phyloP scores from a whole-genome alignment of 2,888 invertebrate species.

The Lasioglossum leucozonium region DNA sequence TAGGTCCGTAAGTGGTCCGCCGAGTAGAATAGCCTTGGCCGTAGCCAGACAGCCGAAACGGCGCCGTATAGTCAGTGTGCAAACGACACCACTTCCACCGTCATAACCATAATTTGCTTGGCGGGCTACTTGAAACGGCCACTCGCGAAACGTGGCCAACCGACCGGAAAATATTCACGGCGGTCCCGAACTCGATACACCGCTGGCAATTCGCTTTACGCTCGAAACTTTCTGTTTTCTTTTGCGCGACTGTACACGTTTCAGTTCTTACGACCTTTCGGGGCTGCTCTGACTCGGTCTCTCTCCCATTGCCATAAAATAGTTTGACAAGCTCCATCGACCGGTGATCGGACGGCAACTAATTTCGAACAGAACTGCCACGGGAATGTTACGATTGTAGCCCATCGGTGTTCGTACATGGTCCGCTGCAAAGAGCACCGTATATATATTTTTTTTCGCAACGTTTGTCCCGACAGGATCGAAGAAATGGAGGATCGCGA shows the following conservation, averaged over 20 bases:
- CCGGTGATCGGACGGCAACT: not conserved
- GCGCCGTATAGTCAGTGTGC: slow-evolving; percentile 9
- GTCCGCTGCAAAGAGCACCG: too few relatives aligned
- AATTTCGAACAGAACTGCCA: not conserved
- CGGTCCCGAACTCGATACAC: not conserved
- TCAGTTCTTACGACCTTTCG: not conserved
- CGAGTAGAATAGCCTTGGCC: slow-evolving; percentile 31
- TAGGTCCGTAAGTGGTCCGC: not conserved
- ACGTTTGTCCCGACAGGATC: not conserved
- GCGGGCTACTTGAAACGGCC: not conserved
- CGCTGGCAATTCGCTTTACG: not conserved
- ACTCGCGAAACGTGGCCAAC: not conserved
- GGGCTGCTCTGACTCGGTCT: not conserved
- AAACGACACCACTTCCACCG: slow-evolving; percentile 8
- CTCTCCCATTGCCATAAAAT: not conserved
- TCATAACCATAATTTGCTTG: not conserved
- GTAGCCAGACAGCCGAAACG: slow-evolving; percentile 1
- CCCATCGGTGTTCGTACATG: too few relatives aligned
- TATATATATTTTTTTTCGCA: not conserved
- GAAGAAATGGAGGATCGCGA: not conserved
- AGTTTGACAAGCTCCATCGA: not conserved
- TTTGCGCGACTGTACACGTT: not conserved
- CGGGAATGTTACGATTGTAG: too few relatives aligned
- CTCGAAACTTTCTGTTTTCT: not conserved
- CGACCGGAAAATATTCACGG: not conserved